Evolutionary conservation across 2,113 vertebrate species (phyloP).

Genomic region (Plestiodon gilberti): DNA sequence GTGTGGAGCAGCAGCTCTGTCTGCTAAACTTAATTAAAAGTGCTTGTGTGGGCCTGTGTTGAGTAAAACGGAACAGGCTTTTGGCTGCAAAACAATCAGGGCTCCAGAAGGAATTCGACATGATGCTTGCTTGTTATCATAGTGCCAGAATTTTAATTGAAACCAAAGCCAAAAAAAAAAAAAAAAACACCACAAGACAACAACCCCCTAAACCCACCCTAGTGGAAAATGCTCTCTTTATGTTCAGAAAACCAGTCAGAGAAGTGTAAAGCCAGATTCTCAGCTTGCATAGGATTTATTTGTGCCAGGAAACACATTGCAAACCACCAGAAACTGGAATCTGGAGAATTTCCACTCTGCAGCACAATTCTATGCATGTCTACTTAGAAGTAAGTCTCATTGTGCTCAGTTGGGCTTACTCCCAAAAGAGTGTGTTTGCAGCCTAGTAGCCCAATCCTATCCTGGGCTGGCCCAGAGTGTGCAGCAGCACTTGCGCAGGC

Average conservation of each 20-base stretch:
- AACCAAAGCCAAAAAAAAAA: constrained; percentile 3
- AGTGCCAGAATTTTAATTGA: constrained; percentile 42
- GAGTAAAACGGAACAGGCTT: constrained; percentile 36
- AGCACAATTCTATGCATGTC: too few species aligned
- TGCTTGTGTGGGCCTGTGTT: constrained; percentile 11
- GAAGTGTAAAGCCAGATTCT: background rate
- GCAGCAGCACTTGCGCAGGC: too few species aligned
- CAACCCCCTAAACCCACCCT: background rate
- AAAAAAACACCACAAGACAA: background rate
- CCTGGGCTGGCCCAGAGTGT: too few species aligned
- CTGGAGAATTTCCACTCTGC: background rate
- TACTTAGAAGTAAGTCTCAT: too few species aligned
- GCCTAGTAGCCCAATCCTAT: too few species aligned
- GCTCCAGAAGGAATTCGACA: constrained; percentile 51
- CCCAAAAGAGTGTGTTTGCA: too few species aligned
- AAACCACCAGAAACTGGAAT: background rate
- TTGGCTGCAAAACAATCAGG: constrained; percentile 56
- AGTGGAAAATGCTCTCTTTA: constrained; percentile 33
- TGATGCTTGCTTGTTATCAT: constrained; percentile 27
- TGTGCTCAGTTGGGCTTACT: too few species aligned
- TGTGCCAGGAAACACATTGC: background rate
- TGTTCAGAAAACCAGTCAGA: background rate
- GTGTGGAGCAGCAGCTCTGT: background rate
- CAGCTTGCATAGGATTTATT: background rate
- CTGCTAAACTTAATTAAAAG: constrained; percentile 50